Evolutionary conservation across 2,888 invertebrate species (phyloP), one percentile per base, ranked within the genome.

Genomic region (Caenorhabditis parvicauda): DNA sequence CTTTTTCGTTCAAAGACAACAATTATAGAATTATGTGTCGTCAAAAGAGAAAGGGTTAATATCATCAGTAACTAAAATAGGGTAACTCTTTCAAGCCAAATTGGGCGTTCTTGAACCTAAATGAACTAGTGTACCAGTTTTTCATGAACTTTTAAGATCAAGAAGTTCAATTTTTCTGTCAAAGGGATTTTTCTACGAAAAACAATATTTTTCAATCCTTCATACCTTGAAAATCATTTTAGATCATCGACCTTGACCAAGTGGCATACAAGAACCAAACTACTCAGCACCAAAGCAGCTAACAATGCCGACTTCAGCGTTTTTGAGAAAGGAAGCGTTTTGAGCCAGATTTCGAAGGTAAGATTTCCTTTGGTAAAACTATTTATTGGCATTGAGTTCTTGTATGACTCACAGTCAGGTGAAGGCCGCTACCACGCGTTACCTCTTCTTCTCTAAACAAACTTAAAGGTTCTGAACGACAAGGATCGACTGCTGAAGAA

Each of bases 201-300:
- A n/a, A n/a, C n/a, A n/a, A n/a, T n/a, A n/a, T n/a, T n/a, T 7
- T 35, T 35, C n/a, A 39, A 42, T 38, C 19, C 2, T 35, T 21
- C 2, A 25, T 39, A 24, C 17, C 7, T 25, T n/a, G 32, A 50
- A n/a, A 35, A 21, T 48, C 48, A 14, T 6, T 90, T 88, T 76
- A 87, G 92, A 81, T 88, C 93, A 79, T 83, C 87, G 0, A 88
- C 89, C 7, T 88, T 96, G 59, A 88, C 91, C 72, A 92, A 92
- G 82, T 95, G 95, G 95, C 89, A 92, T 83, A 92, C 93, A 62
- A 92, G 92, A 82, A 94, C 92, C 0, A 87, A 89, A 67, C 67
- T 84, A 35, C 85, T 74, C 84, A 88, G 7, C 88, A 87, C 74
- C 64, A 87, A 84, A 72, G 54, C 86, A 84, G 77, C 55, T 52